Percentiles rank a stretch among this genome's conserved stretches.
Evolutionary conservation across 2,113 vertebrate species (phyloP).

Genomic region (Calidris pugnax): DNA sequence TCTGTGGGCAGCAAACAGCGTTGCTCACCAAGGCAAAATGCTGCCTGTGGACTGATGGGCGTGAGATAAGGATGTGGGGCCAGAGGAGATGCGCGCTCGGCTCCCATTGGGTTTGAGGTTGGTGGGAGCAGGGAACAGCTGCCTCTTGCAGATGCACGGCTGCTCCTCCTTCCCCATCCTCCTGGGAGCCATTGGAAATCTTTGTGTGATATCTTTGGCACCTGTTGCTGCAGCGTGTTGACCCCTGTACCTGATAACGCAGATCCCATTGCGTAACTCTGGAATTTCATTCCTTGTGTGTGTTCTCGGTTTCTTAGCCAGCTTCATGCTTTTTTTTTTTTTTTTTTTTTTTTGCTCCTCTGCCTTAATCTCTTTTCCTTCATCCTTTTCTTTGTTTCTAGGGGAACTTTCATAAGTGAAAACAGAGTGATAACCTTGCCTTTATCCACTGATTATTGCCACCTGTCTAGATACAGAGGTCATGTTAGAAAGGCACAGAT

Average conservation of each 20-base stretch:
- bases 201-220: neutral
- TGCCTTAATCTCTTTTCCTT: neutral
- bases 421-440: neutral
- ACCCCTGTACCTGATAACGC: neutral
- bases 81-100: accelerated
- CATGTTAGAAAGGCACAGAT: neutral
- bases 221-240: neutral
- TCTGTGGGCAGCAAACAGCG: neutral
- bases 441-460: neutral
- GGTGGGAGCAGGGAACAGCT: neutral
- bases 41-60: accelerated
- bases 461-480: neutral
- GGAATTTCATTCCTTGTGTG: neutral
- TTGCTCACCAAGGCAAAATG: neutral
- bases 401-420: neutral
- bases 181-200: neutral
- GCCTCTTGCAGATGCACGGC: neutral
- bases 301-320: neutral
- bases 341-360: neutral
- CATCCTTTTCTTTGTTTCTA: neutral
- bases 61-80: neutral
- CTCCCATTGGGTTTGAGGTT: neutral
- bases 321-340: neutral
- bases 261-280: neutral
- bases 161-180: neutral